Conservation (phyloP, 92 coral and sea anemone species). For the Bergia puertoricense region DNA sequence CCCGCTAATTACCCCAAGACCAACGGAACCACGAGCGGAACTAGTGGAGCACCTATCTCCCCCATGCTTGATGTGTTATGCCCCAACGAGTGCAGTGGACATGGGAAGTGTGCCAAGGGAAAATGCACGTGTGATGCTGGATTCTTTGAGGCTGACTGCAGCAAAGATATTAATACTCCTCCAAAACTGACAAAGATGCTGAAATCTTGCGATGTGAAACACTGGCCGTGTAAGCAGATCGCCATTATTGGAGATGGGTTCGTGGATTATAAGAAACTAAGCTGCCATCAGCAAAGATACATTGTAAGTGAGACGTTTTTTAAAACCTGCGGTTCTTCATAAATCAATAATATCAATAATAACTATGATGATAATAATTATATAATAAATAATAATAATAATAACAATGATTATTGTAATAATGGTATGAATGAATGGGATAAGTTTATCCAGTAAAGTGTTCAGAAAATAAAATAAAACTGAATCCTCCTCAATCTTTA, state of each 20-base stretch:
- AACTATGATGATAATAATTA: not conserved
- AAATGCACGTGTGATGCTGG: constrained; percentile 11
- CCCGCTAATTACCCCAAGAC: constrained; percentile 25
- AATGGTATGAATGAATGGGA: too few species aligned
- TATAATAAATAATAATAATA: too few species aligned
- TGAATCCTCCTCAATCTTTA: too few species aligned
- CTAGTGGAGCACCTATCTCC: not conserved
- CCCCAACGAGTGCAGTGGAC: constrained; percentile 31
- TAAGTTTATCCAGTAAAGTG: too few species aligned
- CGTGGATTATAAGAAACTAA: not conserved
- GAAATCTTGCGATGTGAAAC: constrained; percentile 9
- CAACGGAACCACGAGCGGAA: not conserved
- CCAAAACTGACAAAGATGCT: constrained; percentile 21
- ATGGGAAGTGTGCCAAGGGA: constrained; percentile 21
- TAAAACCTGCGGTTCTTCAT: not conserved
- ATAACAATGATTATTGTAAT: too few species aligned
- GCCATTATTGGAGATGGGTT: too few species aligned
- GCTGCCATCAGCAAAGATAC: constrained; percentile 29
- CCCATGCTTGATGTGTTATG: constrained; percentile 11
- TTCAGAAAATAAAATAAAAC: too few species aligned
- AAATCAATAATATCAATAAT: not conserved
- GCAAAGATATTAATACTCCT: constrained; percentile 16
- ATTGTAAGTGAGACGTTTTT: not conserved
- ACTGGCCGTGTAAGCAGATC: not conserved
- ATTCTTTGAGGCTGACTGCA: constrained; percentile 23